Evolutionary conservation across 2,888 invertebrate genomes (phyloP), one percentile per base, ranked within the genome.

Genomic region (Sialis fuliginosa): DNA sequence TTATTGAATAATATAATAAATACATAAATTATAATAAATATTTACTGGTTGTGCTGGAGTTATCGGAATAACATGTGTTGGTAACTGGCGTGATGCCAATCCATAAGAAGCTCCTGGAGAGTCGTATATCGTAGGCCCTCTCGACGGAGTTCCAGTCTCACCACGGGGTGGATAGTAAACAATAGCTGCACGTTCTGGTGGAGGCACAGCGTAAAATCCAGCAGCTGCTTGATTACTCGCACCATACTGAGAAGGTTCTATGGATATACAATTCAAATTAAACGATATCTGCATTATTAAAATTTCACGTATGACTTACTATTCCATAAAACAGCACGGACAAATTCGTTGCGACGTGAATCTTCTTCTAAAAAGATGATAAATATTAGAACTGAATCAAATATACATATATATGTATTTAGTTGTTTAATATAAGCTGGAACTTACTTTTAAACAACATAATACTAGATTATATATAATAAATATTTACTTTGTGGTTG

Each of bases 251-350:
- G 68, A 63, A 2, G 70, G 65, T 60, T 73, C 72, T 73, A 59
- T 42, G 63, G 63, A 40, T 48, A 48, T 48, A 49, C 41, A 47
- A 31, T 37, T 42, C 45, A 22, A 31, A 39, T n/a, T 7, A 30
- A 39, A 6, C 32, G 4, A 22, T 5, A 7, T 6, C 1, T n/a
- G 22, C 10, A 6, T 30, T 9, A 5, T 39, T 13, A 10, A 37
- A 37, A 9, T 37, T 31, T 30, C n/a, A 22, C 10, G 9, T 10
- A 34, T 37, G 6, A 77, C 81, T 82, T 74, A 84, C 86, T 85
- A 71, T 85, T 85, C 85, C 86, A 86, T 55, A 86, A 76, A 60
- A 86, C 83, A 62, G 85, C 81, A 59, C 85, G 76, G 55, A 76
- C 73, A 72, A 81, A 79, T 64, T 82, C 83, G 62, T 81, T 78